Conservation (phyloP, 92 coral and sea anemone species). For the Pocillopora grandis region DNA sequence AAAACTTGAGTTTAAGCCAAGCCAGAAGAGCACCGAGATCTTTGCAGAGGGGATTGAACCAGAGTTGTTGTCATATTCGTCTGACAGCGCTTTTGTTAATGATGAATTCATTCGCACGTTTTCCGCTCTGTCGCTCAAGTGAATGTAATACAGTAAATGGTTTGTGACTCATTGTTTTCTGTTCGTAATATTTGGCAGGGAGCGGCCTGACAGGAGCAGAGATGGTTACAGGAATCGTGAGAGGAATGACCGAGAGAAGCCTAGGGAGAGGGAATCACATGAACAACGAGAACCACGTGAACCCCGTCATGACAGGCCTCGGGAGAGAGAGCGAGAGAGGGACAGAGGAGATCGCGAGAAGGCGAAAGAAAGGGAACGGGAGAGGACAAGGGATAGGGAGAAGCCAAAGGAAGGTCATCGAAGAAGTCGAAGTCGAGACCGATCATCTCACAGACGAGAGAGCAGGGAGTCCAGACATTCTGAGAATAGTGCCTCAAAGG, state of each 20-base stretch:
- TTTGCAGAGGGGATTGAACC: too few relatives aligned
- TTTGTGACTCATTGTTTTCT: neutral
- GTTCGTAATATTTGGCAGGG: neutral
- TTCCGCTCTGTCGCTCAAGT: too few relatives aligned
- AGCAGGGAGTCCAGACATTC: slow-evolving; percentile 83
- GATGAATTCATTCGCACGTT: too few relatives aligned
- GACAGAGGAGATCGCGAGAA: slow-evolving; percentile 65
- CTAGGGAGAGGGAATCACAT: slow-evolving; percentile 63
- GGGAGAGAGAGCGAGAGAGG: slow-evolving; percentile 69
- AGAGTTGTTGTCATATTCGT: too few relatives aligned
- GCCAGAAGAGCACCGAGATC: too few relatives aligned
- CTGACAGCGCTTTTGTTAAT: too few relatives aligned
- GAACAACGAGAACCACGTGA: slow-evolving; percentile 54
- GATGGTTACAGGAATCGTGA: slow-evolving; percentile 25
- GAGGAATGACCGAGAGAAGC: slow-evolving; percentile 36
- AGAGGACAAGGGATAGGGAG: slow-evolving; percentile 67
- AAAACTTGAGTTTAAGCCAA: too few relatives aligned
- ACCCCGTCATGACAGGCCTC: slow-evolving; percentile 59
- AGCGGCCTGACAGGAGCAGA: slow-evolving; percentile 29
- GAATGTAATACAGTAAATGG: too few relatives aligned
- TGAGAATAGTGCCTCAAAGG: slow-evolving; percentile 63
- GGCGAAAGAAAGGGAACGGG: slow-evolving; percentile 68
- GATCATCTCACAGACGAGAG: slow-evolving; percentile 67
- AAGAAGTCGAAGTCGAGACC: slow-evolving; percentile 66
- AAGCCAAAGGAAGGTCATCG: slow-evolving; percentile 54